phyloP scores from a whole-genome alignment of 2,888 invertebrate species.

The Sinelater perroti region DNA sequence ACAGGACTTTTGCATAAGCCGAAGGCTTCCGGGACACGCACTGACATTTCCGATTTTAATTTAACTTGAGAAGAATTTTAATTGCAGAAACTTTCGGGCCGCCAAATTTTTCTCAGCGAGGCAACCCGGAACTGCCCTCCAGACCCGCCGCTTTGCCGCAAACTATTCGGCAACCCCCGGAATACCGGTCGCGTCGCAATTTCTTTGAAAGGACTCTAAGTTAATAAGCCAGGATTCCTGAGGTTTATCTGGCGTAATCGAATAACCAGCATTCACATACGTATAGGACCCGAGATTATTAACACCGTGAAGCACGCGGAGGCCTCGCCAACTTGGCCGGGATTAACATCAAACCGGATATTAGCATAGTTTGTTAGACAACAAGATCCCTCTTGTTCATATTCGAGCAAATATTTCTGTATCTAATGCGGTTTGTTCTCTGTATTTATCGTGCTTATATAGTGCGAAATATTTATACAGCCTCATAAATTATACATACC shows the following conservation, averaged over 20 bases:
- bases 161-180: too few relatives aligned
- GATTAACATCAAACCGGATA: conserved; percentile 41
- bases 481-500: background rate
- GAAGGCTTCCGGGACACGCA: too few relatives aligned
- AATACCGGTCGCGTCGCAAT: conserved; percentile 10
- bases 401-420: conserved; percentile 28
- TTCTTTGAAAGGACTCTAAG: conserved; percentile 18
- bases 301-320: conserved; percentile 33
- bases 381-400: conserved; percentile 23
- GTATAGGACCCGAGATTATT: conserved; percentile 33
- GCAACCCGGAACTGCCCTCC: background rate
- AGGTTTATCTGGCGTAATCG: conserved; percentile 28
- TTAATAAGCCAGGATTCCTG: conserved; percentile 18
- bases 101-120: background rate
- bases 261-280: conserved; percentile 35
- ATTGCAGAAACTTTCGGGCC: background rate
- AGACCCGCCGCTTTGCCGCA: background rate
- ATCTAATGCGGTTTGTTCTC: conserved; percentile 25
- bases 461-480: conserved; percentile 6
- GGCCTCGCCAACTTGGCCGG: conserved; percentile 28
- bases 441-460: conserved; percentile 8
- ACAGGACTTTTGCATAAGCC: background rate
- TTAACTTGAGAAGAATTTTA: background rate
- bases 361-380: conserved; percentile 39
- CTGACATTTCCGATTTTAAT: too few relatives aligned